Evolutionary conservation across 1,140 invertebrate species (phyloP).

Genomic region (Drosophila athabasca): DNA sequence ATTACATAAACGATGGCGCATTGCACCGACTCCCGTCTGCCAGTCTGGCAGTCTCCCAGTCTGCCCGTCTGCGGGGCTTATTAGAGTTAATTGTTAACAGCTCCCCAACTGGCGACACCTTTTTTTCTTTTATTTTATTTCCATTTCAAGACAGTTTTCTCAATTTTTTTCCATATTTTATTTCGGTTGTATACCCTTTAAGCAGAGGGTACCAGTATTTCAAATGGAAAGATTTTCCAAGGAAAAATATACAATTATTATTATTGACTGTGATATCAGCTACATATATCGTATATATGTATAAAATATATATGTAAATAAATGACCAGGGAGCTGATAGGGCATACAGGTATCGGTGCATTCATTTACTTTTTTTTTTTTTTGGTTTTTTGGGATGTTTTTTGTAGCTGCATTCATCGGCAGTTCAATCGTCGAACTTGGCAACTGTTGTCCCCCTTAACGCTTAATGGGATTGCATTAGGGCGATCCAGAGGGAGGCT

Average conservation of each 20-base stretch:
- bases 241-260: too few species aligned
- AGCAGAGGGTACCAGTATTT: too few species aligned
- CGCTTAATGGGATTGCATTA: slow-evolving; percentile 68
- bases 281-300: too few species aligned
- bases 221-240: too few species aligned
- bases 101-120: slow-evolving; percentile 36
- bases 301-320: background rate
- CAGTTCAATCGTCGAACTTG: slow-evolving; percentile 21
- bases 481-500: background rate
- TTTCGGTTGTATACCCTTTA: background rate
- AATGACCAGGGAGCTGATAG: background rate
- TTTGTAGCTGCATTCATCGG: slow-evolving; percentile 5
- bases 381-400: slow-evolving; percentile 19
- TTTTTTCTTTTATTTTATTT: slow-evolving; percentile 36
- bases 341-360: background rate
- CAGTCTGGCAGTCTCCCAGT: too few species aligned
- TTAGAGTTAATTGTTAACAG: slow-evolving; percentile 51
- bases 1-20: slow-evolving; percentile 72
- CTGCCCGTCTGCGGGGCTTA: slow-evolving; percentile 21
- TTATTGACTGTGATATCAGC: too few species aligned
- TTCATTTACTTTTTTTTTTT: background rate
- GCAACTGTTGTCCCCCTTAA: slow-evolving; percentile 51
- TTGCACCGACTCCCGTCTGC: slow-evolving; percentile 28
- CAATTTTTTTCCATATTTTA: slow-evolving; percentile 9
- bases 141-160: slow-evolving; percentile 14